Conservation (phyloP, 92 coral and sea anemone species). For the Palythoa grandiflora region DNA sequence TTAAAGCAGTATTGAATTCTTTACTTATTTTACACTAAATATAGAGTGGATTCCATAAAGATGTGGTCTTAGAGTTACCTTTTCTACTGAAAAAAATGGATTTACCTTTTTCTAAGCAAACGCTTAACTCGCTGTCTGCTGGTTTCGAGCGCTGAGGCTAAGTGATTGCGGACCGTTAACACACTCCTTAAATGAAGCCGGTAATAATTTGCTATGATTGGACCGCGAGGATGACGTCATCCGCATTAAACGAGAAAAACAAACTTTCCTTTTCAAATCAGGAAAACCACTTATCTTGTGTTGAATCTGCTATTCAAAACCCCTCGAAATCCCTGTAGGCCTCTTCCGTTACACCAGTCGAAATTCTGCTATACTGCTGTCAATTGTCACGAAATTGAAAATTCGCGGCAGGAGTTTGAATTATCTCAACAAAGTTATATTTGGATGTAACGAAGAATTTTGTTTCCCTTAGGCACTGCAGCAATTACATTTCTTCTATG, state of each 20-base stretch:
- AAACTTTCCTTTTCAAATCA: background rate
- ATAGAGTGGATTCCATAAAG: no score
- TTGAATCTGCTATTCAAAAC: background rate
- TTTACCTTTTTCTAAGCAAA: no score
- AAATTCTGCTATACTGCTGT: background rate
- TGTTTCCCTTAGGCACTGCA: background rate
- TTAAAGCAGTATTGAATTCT: no score
- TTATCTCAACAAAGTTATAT: background rate
- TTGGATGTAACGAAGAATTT: background rate
- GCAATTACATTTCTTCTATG: background rate
- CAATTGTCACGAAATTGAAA: background rate
- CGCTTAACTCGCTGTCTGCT: background rate
- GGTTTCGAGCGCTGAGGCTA: background rate
- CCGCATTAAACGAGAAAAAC: background rate
- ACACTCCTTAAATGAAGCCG: background rate
- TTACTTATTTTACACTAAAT: no score
- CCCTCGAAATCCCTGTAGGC: background rate
- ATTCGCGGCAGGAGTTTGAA: background rate
- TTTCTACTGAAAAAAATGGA: no score
- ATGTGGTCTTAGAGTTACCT: no score
- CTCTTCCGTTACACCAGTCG: background rate
- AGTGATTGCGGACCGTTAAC: background rate
- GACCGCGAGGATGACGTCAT: background rate
- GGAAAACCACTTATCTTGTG: background rate
- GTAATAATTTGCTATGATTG: background rate